Evolutionary conservation across 2,113 vertebrate species (phyloP), one percentile per base, ranked within the genome.

Genomic region (Limanda limanda): DNA sequence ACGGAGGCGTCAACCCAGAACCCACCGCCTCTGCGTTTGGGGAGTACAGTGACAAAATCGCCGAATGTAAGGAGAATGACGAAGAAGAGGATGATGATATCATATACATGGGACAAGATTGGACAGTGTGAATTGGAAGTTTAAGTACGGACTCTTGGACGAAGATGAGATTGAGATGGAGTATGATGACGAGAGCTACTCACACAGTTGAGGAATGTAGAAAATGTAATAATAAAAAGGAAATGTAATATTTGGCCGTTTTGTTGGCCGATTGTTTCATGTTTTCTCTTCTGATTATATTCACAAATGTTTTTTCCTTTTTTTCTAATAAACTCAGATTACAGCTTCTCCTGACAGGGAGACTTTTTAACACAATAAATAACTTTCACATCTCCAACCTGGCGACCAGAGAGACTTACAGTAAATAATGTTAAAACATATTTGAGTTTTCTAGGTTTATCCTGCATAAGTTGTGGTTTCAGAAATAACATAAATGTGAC

Each of bases 51-150:
- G 96, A 98, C 60, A 84, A 81, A 35, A 93, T 96, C 14, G 18
- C 82, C 20, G 72, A 57, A 1, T 65, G 70, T 54, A 91, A 94
- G 2, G 86, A 94, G 0, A 91, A 94, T 0, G 94, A 96, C 0
- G 96, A 97, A 0, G 94, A 94, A 0, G 95, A 95, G 0, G 95
- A 96, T 0, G 96, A 97, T 2, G 97, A 97, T 52, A 98, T 98
- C 0, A 96, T 99, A 62, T 98, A 98, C 87, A 98, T 98, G 98
- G 92, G 95, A 31, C 94, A 94, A 82, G 97, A 99, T 70, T 97
- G 97, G 60, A 97, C 95, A 0, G 89, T 99, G 70, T 99, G n/a
- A n/a, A 98, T 85, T 91, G 86, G 48, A 98, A 96, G 89, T 98
- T 97, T 89, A 97, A 94, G 84, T 97, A 97, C 0, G 95, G 97